A percentile compares a stretch with the other conserved stretches of the same genome.
Evolutionary conservation across 2,797 vertebrate genomes (phyloP).

Genomic region (Antrozous pallidus): DNA sequence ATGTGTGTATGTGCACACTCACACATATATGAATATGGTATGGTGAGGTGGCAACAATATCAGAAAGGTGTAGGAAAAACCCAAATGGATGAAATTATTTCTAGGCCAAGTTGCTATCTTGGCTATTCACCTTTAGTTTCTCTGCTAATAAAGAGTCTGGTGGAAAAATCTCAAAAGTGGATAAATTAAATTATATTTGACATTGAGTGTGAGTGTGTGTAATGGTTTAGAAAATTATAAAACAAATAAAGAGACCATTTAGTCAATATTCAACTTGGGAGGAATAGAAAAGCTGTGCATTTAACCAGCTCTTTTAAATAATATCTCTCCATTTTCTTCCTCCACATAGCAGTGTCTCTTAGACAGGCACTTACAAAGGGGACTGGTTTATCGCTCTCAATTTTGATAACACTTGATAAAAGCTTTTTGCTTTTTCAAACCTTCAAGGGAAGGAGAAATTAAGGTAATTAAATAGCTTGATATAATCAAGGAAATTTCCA

Average conservation of each 20-base stretch:
- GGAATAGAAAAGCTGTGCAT: background rate
- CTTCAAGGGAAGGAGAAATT: background rate
- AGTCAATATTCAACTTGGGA: conserved; percentile 37
- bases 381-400: background rate
- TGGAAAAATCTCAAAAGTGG: conserved; percentile 53
- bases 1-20: background rate
- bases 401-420: background rate
- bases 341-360: background rate
- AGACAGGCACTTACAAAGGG: background rate
- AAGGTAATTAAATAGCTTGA: conserved; percentile 5
- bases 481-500: background rate
- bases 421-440: background rate
- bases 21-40: background rate
- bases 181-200: conserved; percentile 44
- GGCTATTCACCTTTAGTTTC: conserved; percentile 17
- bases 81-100: background rate
- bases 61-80: background rate
- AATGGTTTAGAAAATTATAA: conserved; percentile 65
- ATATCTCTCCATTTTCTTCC: background rate
- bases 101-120: background rate
- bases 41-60: background rate
- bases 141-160: conserved; percentile 33
- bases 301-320: conserved; percentile 12
- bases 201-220: conserved; percentile 26
- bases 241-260: conserved; percentile 55